Conservation (phyloP, 2,888 invertebrate genomes). For the Bombylius major region DNA sequence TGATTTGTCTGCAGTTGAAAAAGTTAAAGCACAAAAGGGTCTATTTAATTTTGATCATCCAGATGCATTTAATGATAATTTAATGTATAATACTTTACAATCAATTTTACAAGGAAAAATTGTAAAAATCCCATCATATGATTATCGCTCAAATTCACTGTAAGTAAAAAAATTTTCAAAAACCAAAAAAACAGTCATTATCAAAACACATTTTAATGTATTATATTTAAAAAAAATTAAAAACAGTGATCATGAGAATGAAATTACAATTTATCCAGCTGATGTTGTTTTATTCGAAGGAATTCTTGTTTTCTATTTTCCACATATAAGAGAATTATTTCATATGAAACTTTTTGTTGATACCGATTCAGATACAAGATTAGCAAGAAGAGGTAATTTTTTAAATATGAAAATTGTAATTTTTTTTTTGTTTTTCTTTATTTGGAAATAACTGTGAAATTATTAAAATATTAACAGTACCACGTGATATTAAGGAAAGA, state of each 20-base stretch:
- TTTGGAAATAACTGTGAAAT: constrained; percentile 42
- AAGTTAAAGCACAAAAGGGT: constrained; percentile 71
- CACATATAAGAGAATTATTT: constrained; percentile 85
- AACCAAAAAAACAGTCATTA: too few relatives aligned
- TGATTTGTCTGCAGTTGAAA: constrained; percentile 67
- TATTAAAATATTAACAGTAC: constrained; percentile 48
- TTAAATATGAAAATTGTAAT: not conserved
- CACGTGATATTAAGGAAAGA: constrained; percentile 89
- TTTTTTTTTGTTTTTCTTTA: too few relatives aligned
- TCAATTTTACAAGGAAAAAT: constrained; percentile 75
- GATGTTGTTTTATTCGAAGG: constrained; percentile 97
- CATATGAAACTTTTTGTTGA: constrained; percentile 99
- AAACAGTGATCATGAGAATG: constrained; percentile 47
- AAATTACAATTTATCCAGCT: constrained; percentile 78
- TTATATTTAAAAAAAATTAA: too few relatives aligned
- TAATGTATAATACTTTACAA: constrained; percentile 65
- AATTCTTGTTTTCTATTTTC: constrained; percentile 95
- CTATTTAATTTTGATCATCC: constrained; percentile 99
- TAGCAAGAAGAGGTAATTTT: constrained; percentile 78
- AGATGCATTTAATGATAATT: constrained; percentile 85
- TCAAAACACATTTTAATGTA: too few relatives aligned
- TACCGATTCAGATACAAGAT: constrained; percentile 94
- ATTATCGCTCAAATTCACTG: constrained; percentile 84
- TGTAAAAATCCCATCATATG: constrained; percentile 86
- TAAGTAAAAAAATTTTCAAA: constrained; percentile 31